phyloP scores from a whole-genome alignment of 2,797 vertebrate genomes.

The Balearica regulorum region DNA sequence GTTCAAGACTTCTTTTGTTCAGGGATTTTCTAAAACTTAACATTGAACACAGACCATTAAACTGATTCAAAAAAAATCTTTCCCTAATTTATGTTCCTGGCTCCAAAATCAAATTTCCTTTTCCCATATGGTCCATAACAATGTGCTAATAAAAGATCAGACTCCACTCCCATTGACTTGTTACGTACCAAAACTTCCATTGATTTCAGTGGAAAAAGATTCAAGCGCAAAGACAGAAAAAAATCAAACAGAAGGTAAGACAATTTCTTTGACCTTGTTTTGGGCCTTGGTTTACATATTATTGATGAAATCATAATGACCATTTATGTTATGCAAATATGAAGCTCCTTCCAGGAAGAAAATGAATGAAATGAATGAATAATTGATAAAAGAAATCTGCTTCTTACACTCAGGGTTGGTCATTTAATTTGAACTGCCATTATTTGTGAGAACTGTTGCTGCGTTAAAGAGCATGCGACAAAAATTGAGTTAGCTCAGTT shows the following conservation, averaged over 20 bases:
- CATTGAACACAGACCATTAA: background rate
- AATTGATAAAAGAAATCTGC: background rate
- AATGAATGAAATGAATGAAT: background rate
- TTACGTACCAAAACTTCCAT: background rate
- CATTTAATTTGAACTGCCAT: background rate
- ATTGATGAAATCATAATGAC: background rate
- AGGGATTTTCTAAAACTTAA: background rate
- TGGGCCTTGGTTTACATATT: background rate
- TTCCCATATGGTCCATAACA: background rate
- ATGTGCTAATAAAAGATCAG: background rate
- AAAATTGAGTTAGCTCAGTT: background rate
- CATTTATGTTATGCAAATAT: background rate
- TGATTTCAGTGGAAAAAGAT: background rate
- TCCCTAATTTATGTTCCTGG: background rate
- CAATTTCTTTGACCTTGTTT: background rate
- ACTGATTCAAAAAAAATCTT: background rate
- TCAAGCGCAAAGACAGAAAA: background rate
- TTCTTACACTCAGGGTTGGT: background rate
- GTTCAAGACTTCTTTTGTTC: background rate
- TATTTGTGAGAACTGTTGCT: background rate
- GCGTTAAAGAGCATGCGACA: background rate
- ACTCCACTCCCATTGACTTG: background rate
- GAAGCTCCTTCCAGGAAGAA: background rate
- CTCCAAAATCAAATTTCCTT: background rate
- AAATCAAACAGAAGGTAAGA: background rate